Base-by-base conservation (phyloP, 2,797 vertebrate genomes). In the Gorsachius magnificus region DNA sequence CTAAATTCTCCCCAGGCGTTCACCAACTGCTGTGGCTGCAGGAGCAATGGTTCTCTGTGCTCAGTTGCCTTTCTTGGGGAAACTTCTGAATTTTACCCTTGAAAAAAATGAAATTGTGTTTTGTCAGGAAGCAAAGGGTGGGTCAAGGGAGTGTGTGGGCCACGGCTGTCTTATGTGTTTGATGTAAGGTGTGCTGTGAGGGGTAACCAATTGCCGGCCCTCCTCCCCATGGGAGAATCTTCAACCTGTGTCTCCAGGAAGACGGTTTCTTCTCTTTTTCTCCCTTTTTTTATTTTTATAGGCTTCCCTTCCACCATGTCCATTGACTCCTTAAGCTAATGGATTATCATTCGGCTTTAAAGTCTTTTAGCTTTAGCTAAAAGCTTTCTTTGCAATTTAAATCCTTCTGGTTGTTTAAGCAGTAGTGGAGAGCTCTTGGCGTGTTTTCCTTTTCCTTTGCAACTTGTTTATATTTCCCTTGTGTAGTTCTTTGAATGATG, bases 161-260 rank as follows among this genome's bases (percentile, higher is more conserved):
- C 1, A 1, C 9, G 0, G 10, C 4, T 35, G 26, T 10, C 22
- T 51, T 15, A 13, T 2, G 10, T 19, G 8, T 50, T 35, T 22
- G 6, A 13, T 41, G 38, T 7, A 16, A 43, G n/a, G 20, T 36
- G 4, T 46, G 13, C 38, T 3, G 10, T 9, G 11, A 50, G 33
- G 16, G 43, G 35, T 9, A 36, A 28, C 9, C 10, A 31, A 5
- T 7, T 21, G 48, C 33, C 18, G 15, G 29, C 18, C 43, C 13
- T 29, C 14, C 8, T 75, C 35, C n/a, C 19, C 16, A 16, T 15
- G 20, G 18, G 16, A 10, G 19, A 76, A 15, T 57, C 36, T 16
- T 85, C 54, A 46, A 6, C 41, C 15, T 36, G 13, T 35, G 26
- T 36, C 53, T 79, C 41, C 33, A 53, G 21, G 8, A 57, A 41